Evolutionary conservation across 2,888 invertebrate species (phyloP), one percentile per base, ranked within the genome.

Genomic region (Eurytoma adleriae): DNA sequence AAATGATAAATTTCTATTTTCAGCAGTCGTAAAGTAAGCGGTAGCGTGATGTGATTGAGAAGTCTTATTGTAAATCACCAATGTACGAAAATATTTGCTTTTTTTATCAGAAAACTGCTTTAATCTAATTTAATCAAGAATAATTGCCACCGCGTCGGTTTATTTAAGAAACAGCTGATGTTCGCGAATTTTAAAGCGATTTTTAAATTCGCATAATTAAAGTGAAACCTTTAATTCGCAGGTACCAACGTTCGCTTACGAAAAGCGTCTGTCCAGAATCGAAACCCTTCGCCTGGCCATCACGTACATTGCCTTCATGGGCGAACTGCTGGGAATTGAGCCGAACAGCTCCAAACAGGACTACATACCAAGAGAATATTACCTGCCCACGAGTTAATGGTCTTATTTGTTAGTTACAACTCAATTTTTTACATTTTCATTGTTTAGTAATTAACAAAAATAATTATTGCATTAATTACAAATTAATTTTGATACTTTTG

Each of bases 261-360:
- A 99, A 91, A 98, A 98, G 90, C 94, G 98, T 0, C 93, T 99
- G 1, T 98, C 98, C 0, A 94, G 98, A 83, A 98, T 99, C 88
- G 98, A 99, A 91, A 99, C 98, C 0, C 93, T 99, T 0, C 94
- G 98, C 0, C 92, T 99, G 86, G 98, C 98, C 74, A 98, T 98
- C 87, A 98, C 97, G 0, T 99, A 99, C 92, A 99, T 99, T 87
- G 95, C 96, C 83, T 99, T 98, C 91, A 98, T 99, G 98, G 95
- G 96, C 48, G 98, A 98, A 88, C 92, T 98, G 7, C 92, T 97
- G 16, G 91, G 91, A 57, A 90, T 91, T 48, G 91, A 90, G 76
- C 83, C 90, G 0, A 86, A 84, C 74, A 90, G 87, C 81, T 87
- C 90, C 3, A 90, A 90, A 67, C 86, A 86, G 14, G 90, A 90